phyloP scores from a whole-genome alignment of 2,797 vertebrate species.

The Chelmon rostratus region DNA sequence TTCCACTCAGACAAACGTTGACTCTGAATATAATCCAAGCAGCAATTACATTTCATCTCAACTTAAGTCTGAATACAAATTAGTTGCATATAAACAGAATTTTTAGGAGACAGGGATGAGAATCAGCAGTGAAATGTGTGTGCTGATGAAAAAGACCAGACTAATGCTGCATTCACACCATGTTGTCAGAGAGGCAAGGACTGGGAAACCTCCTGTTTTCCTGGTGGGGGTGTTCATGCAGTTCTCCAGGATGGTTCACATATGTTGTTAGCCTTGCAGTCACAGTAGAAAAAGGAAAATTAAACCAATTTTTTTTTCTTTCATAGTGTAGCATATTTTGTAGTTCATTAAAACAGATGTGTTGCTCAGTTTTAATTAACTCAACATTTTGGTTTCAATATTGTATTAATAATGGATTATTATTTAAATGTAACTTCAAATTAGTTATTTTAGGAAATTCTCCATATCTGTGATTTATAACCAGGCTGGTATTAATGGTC shows the following conservation, averaged over 20 bases:
- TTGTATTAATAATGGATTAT: not conserved
- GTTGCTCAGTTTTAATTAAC: not conserved
- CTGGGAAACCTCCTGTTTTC: not conserved
- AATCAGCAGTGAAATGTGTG: not conserved
- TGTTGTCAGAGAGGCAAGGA: not conserved
- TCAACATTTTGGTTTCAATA: not conserved
- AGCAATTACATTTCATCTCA: no score
- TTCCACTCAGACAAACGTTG: no score
- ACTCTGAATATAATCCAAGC: no score
- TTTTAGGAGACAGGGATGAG: no score
- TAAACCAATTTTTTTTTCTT: not conserved
- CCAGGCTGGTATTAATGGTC: not conserved
- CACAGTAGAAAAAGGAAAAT: not conserved
- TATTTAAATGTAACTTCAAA: not conserved
- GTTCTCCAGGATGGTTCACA: not conserved
- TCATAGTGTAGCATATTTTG: not conserved
- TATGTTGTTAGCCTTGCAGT: not conserved
- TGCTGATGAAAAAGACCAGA: not conserved
- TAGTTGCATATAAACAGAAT: no score
- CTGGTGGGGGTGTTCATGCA: not conserved
- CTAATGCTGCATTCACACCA: not conserved
- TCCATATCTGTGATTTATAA: not conserved
- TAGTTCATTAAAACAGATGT: no score
- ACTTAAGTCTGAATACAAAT: no score
- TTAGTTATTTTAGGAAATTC: not conserved